Percentiles rank a stretch among this genome's conserved stretches.
Evolutionary conservation across 2,113 vertebrate genomes (phyloP).

Genomic region (Urocitellus parryii): DNA sequence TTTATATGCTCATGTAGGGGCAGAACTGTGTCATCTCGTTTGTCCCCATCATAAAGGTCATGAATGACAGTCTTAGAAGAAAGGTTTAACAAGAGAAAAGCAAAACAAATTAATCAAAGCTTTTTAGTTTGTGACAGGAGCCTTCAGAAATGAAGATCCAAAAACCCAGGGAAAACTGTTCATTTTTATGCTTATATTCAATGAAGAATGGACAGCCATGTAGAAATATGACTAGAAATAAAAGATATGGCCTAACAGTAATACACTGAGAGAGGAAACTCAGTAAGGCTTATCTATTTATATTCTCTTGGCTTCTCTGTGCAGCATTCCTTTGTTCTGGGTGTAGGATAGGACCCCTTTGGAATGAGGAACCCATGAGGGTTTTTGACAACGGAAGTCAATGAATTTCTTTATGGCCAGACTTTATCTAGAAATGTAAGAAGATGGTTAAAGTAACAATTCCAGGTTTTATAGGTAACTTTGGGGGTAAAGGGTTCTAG

Average conservation of each 20-base stretch:
- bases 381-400: too few relatives aligned
- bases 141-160: background rate
- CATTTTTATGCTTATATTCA: background rate
- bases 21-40: background rate
- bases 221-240: background rate
- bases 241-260: too few relatives aligned
- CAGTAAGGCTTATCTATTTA: too few relatives aligned
- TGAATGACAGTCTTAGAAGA: background rate
- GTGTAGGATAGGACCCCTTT: background rate
- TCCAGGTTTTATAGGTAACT: background rate
- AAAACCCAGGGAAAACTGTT: background rate
- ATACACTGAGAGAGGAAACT: too few relatives aligned
- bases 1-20: background rate
- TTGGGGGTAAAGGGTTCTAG: background rate
- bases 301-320: too few relatives aligned
- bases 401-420: too few relatives aligned
- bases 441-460: background rate
- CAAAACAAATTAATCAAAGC: too few relatives aligned
- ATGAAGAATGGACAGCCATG: background rate
- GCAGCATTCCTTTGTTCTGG: background rate
- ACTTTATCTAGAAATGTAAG: background rate
- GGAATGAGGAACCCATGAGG: background rate
- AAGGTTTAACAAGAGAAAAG: background rate
- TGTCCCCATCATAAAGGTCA: background rate
- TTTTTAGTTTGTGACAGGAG: background rate